Conservation (phyloP, 2,797 vertebrate genomes). For the Enteromius mattozi region DNA sequence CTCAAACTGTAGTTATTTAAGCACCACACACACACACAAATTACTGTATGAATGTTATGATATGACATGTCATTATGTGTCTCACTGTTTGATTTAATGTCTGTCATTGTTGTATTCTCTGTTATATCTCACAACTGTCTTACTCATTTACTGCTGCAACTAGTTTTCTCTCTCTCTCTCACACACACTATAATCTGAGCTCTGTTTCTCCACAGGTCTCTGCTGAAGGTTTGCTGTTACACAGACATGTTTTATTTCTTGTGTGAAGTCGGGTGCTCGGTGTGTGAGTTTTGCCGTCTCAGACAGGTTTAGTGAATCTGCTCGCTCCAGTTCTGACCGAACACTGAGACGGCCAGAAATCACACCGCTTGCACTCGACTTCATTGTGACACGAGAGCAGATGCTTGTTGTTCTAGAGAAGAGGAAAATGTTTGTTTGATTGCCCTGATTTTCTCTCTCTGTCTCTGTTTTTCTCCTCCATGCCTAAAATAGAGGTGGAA, state of each 20-base stretch:
- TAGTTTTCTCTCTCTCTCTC: background rate
- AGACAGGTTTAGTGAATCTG: background rate
- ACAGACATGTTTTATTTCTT: background rate
- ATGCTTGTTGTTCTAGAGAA: constrained; percentile 60
- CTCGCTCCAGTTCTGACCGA: background rate
- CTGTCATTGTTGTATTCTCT: constrained; percentile 31
- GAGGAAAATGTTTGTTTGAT: constrained; percentile 71
- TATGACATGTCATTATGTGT: background rate
- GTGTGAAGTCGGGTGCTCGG: background rate
- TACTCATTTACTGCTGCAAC: constrained; percentile 13
- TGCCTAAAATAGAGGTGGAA: constrained; percentile 99
- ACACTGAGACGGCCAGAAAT: background rate
- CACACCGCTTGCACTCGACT: background rate
- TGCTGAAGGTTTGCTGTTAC: constrained; percentile 13
- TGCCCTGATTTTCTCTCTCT: constrained; percentile 67
- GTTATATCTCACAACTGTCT: constrained; percentile 34
- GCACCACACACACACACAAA: background rate
- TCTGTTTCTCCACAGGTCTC: constrained; percentile 64
- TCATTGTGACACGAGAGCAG: constrained; percentile 9
- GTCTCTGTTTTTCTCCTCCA: constrained; percentile 70
- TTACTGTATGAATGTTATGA: constrained; percentile 13
- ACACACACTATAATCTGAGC: background rate
- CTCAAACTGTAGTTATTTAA: background rate
- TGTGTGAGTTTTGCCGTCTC: background rate
- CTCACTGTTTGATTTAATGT: constrained; percentile 4